phyloP scores from a whole-genome alignment of 2,888 invertebrate genomes.

The Ellobium chinense region DNA sequence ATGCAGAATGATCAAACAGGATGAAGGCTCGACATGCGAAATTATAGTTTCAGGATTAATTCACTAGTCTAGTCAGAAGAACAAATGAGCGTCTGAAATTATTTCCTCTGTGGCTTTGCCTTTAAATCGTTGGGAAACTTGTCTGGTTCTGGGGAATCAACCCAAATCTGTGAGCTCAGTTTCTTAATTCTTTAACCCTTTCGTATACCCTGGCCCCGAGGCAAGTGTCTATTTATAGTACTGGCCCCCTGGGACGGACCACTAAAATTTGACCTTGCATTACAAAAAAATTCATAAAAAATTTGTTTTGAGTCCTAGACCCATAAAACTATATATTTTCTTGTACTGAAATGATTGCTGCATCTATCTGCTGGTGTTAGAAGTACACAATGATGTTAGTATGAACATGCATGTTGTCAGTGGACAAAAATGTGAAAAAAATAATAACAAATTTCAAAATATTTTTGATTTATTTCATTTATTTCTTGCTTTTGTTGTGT shows the following conservation, averaged over 20 bases:
- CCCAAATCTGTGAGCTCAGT: no score
- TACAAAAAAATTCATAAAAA: neutral
- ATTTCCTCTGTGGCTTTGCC: no score
- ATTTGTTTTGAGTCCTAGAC: neutral
- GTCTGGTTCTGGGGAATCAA: no score
- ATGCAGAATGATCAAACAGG: no score
- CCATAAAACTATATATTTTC: neutral
- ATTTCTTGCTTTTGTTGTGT: neutral
- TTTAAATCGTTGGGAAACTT: no score
- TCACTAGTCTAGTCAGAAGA: no score
- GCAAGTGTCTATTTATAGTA: neutral
- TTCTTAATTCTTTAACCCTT: neutral
- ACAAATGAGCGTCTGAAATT: no score
- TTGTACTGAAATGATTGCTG: neutral
- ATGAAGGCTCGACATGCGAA: no score
- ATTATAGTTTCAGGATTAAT: no score
- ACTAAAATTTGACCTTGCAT: neutral
- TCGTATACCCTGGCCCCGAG: neutral
- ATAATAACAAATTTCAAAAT: neutral
- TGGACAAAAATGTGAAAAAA: neutral
- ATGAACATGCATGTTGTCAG: neutral
- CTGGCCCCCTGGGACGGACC: neutral
- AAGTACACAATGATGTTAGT: neutral
- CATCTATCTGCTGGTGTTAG: neutral
- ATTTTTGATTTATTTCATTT: neutral